Evolutionary conservation across 2,888 invertebrate genomes (phyloP).

Genomic region (Ennomos fuscantarius): DNA sequence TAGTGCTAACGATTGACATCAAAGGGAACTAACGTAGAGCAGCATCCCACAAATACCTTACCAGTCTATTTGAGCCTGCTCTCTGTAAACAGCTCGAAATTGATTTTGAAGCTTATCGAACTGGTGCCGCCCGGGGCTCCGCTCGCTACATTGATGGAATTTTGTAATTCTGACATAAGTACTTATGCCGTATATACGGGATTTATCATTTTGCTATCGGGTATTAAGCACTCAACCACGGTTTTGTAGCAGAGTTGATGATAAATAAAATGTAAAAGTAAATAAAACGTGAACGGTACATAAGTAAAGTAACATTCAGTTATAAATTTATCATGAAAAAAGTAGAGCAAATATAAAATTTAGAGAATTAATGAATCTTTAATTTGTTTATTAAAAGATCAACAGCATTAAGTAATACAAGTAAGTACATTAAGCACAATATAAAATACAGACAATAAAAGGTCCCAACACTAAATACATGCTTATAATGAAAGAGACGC

Average conservation of each 20-base stretch:
- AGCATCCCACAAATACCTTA: conserved; percentile 44
- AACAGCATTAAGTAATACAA: no score
- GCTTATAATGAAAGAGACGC: no score
- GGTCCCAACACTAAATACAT: no score
- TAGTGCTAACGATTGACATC: no score
- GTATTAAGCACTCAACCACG: conserved; percentile 7
- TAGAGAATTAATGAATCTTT: no score
- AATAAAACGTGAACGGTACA: not conserved
- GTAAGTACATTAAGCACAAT: no score
- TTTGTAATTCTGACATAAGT: conserved; percentile 49
- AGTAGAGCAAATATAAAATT: no score
- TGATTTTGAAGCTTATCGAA: conserved; percentile 74
- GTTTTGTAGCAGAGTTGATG: not conserved
- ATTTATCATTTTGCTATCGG: conserved; percentile 24
- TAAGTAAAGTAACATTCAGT: no score
- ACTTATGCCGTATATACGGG: conserved; percentile 27
- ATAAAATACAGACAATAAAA: no score
- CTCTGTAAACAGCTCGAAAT: conserved; percentile 73
- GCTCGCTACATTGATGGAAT: conserved; percentile 47
- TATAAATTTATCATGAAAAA: not conserved
- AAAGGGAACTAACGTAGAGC: not conserved
- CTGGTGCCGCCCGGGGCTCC: conserved; percentile 40
- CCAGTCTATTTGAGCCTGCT: conserved; percentile 58
- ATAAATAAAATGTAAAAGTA: not conserved
- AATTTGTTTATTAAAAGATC: no score